Base-by-base conservation (phyloP, 2,888 invertebrate genomes). In the Bombylius discolor region DNA sequence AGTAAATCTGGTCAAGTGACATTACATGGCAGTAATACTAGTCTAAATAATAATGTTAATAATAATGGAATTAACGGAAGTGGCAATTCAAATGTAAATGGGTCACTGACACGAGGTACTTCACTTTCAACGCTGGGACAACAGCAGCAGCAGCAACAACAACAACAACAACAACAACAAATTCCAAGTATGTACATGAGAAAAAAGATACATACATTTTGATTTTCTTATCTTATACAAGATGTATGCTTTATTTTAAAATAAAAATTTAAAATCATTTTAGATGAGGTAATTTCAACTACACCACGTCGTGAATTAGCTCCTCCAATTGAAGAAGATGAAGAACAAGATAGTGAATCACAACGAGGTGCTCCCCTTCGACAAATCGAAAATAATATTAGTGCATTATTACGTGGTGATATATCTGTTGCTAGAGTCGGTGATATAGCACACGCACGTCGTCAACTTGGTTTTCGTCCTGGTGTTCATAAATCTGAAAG, bases 401-500 rank as follows among this genome's bases (percentile, higher is more conserved):
- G 80, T 68, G 84, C 84, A 66, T 77, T 85, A 68, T 70, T 85
- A 66, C 83, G 78, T 5, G 70, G 74, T 48, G 71, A 74, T 60
- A 68, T 68, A 57, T 61, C 66, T 32, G 66, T 68, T 58, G 67
- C 65, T 31, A 63, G 68, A 50, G 64, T 68, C 31, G 67, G 67
- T 42, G 72, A 69, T 49, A 64, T 68, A 51, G 57, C 67, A 55
- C 69, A 69, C 62, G 64, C 68, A 23, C 67, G 73, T 60, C 70
- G 74, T 48, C 67, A 73, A 53, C 61, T 74, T 49, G 73, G 73
- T 58, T 74, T 74, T 67, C 70, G 81, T 64, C 71, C 73, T 47
- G 83, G 85, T 62, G 84, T 85, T 70, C 85, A 85, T 67, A 85
- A 85, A 69, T 85, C 85, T 14, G 83, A 84, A 65, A 85, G 85